Percentiles rank a stretch among this genome's conserved stretches.
These are phyloP conservation scores for Diceros bicornis DNA, from an alignment of 2,797 vertebrate species.

Conservation along the genomic window DNA sequence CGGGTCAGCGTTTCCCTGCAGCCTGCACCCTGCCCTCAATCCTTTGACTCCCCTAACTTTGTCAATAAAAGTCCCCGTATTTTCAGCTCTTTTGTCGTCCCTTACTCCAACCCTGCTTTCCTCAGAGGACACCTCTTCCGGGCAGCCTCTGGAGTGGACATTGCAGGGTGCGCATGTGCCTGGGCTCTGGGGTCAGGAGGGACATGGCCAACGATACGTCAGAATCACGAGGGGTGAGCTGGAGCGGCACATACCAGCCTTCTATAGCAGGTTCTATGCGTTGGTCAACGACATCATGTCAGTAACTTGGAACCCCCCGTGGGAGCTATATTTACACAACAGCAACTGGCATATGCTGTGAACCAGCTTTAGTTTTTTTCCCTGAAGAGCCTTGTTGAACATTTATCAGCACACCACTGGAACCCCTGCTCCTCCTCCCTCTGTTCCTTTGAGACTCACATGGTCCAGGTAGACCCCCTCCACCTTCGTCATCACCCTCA, in stretches of 20 bases:
- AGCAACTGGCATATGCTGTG: not conserved
- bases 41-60: not conserved
- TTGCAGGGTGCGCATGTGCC: too few relatives aligned
- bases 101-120: not conserved
- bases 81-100: not conserved
- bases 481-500: not conserved
- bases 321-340: too few relatives aligned
- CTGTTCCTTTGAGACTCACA: not conserved
- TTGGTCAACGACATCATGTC: accelerated
- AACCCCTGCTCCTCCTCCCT: not conserved
- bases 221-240: not conserved
- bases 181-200: too few relatives aligned
- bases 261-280: accelerated
- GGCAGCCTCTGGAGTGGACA: not conserved
- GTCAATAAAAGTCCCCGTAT: not conserved
- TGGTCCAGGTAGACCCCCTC: too few relatives aligned
- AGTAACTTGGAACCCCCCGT: accelerated
- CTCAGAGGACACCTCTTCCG: not conserved
- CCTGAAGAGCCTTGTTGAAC: not conserved
- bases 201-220: not conserved
- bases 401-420: not conserved
- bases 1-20: not conserved
- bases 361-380: not conserved
- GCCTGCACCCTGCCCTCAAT: not conserved
- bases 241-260: accelerated